These are phyloP conservation scores for Argyrosomus regius DNA, from an alignment of 2,797 vertebrate genomes.

Conservation along the genomic window DNA sequence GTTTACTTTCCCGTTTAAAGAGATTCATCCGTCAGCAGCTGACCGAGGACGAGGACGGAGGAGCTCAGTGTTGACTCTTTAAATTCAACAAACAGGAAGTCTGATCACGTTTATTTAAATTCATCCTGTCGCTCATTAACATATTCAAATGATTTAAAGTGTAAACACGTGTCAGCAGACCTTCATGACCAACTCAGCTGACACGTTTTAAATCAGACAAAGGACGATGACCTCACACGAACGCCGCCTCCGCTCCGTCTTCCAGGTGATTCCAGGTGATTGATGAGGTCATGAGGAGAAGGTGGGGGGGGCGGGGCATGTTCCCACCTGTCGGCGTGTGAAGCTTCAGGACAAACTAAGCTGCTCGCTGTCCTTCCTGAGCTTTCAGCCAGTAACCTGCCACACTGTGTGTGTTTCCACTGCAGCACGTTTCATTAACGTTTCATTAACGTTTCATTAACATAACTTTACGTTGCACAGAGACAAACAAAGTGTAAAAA, in stretches of 20 bases:
- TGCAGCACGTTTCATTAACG: too few species aligned
- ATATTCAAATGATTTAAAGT: too few species aligned
- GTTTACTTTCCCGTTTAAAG: slow-evolving; percentile 58
- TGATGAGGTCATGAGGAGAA: slow-evolving; percentile 21
- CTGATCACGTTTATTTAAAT: too few species aligned
- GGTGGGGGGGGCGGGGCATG: slow-evolving; percentile 19
- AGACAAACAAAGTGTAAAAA: too few species aligned
- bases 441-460: too few species aligned
- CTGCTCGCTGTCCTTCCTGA: not conserved
- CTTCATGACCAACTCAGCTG: not conserved
- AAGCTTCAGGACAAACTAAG: too few species aligned
- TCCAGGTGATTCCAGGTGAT: slow-evolving; percentile 24
- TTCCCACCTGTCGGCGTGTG: slow-evolving; percentile 15
- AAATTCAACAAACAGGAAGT: slow-evolving; percentile 4
- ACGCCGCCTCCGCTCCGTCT: not conserved
- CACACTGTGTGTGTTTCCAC: too few species aligned
- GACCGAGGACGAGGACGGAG: not conserved
- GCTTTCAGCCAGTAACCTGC: not conserved
- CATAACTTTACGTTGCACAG: too few species aligned
- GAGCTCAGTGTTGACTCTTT: slow-evolving; percentile 48
- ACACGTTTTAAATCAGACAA: not conserved
- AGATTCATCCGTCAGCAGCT: slow-evolving; percentile 57
- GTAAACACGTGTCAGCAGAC: not conserved
- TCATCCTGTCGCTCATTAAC: too few species aligned
- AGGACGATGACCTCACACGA: not conserved